Conservation (phyloP, 2,888 invertebrate genomes). For the Chaetogeoica ovagalla region DNA sequence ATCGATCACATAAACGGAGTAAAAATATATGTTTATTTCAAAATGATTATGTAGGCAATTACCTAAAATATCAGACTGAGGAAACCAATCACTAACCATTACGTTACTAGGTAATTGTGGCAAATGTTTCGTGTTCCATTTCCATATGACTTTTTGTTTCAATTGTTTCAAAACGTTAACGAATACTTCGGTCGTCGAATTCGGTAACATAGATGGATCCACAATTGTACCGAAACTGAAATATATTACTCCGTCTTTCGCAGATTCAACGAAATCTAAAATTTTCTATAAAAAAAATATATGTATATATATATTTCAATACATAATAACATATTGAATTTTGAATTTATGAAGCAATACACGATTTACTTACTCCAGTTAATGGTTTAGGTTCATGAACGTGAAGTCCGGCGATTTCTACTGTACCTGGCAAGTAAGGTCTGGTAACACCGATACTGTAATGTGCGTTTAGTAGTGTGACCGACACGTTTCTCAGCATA, state of each 20-base stretch:
- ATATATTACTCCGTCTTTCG: slow-evolving; percentile 46
- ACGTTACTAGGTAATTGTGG: slow-evolving; percentile 44
- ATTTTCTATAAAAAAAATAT: slow-evolving; percentile 14
- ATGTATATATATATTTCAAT: too few species aligned
- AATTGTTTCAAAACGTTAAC: slow-evolving; percentile 47
- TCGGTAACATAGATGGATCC: slow-evolving; percentile 30
- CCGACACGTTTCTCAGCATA: slow-evolving; percentile 52
- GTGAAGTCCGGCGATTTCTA: slow-evolving; percentile 52
- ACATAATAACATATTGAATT: too few species aligned
- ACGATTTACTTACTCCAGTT: slow-evolving; percentile 29
- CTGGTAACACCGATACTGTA: slow-evolving; percentile 35
- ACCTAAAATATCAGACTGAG: slow-evolving; percentile 54
- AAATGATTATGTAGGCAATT: background rate
- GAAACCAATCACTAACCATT: slow-evolving; percentile 50
- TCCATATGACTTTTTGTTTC: slow-evolving; percentile 53
- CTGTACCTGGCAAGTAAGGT: slow-evolving; percentile 40
- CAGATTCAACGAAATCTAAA: slow-evolving; percentile 37
- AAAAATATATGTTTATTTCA: background rate
- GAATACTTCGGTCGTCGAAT: slow-evolving; percentile 40
- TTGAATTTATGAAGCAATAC: background rate
- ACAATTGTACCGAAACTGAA: slow-evolving; percentile 53
- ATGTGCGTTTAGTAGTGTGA: slow-evolving; percentile 50
- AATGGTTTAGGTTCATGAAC: slow-evolving; percentile 41
- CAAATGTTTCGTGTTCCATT: slow-evolving; percentile 48
- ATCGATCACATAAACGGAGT: background rate